Conservation (phyloP, 2,797 vertebrate species). For the Chaunax sp. region DNA sequence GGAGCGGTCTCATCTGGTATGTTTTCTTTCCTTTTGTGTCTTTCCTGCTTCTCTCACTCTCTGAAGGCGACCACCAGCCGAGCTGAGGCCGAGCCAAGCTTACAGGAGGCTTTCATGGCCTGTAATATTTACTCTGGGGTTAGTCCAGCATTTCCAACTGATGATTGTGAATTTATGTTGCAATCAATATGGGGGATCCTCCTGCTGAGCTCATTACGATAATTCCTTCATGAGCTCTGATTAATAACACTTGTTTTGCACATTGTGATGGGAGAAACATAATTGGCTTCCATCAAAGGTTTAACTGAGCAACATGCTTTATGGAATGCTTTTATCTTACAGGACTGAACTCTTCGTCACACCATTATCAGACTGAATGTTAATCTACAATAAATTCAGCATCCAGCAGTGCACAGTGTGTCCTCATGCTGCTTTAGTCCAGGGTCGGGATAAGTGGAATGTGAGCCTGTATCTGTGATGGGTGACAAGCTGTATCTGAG, state of each 20-base stretch:
- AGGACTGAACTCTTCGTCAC: conserved; percentile 42
- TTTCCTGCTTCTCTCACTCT: conserved; percentile 49
- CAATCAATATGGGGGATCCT: conserved; percentile 75
- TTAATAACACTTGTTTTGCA: conserved; percentile 59
- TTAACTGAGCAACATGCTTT: conserved; percentile 29
- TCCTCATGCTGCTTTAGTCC: conserved; percentile 47
- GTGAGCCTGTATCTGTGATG: conserved; percentile 45
- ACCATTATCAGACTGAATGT: conserved; percentile 23
- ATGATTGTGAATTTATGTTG: conserved; percentile 70
- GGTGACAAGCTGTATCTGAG: too few relatives aligned
- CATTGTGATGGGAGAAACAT: conserved; percentile 35
- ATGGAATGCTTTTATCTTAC: conserved; percentile 62
- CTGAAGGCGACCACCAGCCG: conserved; percentile 77
- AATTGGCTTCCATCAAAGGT: conserved; percentile 31
- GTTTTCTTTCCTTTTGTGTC: conserved; percentile 75
- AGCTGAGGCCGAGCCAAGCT: conserved; percentile 76
- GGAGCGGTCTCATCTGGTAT: conserved; percentile 64
- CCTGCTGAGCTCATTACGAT: conserved; percentile 57
- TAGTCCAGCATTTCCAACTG: conserved; percentile 76
- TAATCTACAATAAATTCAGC: conserved; percentile 45
- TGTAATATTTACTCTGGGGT: conserved; percentile 77
- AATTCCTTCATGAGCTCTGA: conserved; percentile 38
- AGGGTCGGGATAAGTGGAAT: conserved; percentile 54
- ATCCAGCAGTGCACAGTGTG: conserved; percentile 7
- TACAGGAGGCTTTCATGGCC: conserved; percentile 74